phyloP scores from a whole-genome alignment of 2,113 vertebrate species.

The Cariama cristata region DNA sequence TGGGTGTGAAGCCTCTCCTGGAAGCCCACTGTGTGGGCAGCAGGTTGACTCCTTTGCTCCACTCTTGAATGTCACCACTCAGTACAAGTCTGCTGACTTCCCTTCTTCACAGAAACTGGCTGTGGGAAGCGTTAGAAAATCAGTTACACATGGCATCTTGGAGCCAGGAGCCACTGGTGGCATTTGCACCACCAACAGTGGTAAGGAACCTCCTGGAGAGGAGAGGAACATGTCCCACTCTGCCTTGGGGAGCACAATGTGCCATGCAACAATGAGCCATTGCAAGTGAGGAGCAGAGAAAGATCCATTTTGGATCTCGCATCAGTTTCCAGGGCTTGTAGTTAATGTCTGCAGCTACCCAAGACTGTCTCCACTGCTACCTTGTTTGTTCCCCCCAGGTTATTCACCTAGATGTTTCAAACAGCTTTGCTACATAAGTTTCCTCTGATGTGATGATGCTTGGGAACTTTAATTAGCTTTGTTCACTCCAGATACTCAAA shows the following conservation, averaged over 20 bases:
- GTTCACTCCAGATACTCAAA: not conserved
- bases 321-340: not conserved
- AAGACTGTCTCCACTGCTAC: not conserved
- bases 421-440: not conserved
- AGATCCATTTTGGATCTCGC: not conserved
- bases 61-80: not conserved
- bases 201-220: not conserved
- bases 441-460: too few relatives aligned
- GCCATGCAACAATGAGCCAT: not conserved
- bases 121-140: not conserved
- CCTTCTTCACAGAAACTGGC: not conserved
- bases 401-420: not conserved
- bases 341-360: not conserved
- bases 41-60: not conserved
- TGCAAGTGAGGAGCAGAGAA: not conserved
- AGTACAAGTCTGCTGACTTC: not conserved
- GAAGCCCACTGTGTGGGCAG: not conserved
- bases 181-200: not conserved
- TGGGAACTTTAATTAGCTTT: not conserved
- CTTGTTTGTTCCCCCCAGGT: not conserved
- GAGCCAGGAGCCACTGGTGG: not conserved
- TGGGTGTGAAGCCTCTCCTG: not conserved
- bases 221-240: not conserved
- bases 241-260: not conserved
- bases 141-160: not conserved